Evolutionary conservation across 2,888 invertebrate species (phyloP).

Genomic region (Tanytarsus gracilentus): DNA sequence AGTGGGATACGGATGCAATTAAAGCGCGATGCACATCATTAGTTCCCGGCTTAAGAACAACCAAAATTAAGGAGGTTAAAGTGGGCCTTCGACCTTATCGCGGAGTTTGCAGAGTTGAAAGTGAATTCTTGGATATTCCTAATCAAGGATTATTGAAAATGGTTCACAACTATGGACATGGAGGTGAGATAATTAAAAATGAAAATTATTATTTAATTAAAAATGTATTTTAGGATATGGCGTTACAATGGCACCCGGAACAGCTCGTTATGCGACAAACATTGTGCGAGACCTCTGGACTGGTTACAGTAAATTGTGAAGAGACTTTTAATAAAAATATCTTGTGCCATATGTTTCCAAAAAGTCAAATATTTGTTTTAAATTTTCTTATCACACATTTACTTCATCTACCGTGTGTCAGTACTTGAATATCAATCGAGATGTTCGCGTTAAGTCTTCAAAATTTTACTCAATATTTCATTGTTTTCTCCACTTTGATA

Average conservation of each 20-base stretch:
- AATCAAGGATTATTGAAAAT: conserved; percentile 50
- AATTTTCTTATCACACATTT: too few relatives aligned
- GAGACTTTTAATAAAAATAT: too few relatives aligned
- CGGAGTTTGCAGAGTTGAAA: conserved; percentile 60
- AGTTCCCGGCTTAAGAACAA: conserved; percentile 57
- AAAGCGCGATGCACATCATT: conserved; percentile 67
- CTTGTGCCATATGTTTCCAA: too few relatives aligned
- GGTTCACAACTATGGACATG: conserved; percentile 92
- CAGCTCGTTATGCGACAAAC: conserved; percentile 64
- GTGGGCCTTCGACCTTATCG: conserved; percentile 82
- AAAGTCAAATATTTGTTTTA: too few relatives aligned
- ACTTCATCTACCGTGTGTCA: not conserved
- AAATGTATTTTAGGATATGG: too few relatives aligned
- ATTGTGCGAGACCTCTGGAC: conserved; percentile 50
- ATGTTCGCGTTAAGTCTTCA: conserved; percentile 3
- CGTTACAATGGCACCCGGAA: conserved; percentile 81
- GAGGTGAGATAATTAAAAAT: conserved; percentile 74
- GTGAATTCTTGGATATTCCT: conserved; percentile 44
- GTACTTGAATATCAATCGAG: not conserved
- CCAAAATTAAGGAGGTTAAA: conserved; percentile 52
- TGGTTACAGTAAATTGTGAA: conserved; percentile 22
- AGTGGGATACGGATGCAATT: conserved; percentile 66
- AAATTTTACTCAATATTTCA: not conserved
- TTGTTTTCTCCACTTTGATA: not conserved
- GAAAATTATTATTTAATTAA: too few relatives aligned